These are phyloP conservation scores for Oscarella lobularis DNA, from an alignment of 37 sponge, comb jelly and placozoan species.

Conservation along the genomic window DNA sequence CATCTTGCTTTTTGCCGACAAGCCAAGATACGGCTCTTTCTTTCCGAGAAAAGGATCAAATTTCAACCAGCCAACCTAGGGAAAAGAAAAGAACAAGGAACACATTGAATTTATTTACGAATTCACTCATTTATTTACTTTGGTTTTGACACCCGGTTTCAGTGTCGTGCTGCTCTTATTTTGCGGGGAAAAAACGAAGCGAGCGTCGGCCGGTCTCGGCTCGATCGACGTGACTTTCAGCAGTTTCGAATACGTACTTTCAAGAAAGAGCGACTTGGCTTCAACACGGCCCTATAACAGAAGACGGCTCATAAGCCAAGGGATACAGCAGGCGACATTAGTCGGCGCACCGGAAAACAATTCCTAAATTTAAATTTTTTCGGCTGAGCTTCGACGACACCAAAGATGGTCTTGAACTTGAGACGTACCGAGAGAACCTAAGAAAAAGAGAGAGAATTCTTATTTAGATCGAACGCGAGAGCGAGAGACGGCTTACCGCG, in stretches of 20 bases:
- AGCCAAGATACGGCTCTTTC: too few species aligned
- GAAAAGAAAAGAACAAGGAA: not conserved
- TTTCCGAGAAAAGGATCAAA: not conserved
- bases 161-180: too few species aligned
- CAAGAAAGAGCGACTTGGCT: not conserved
- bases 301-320: not conserved
- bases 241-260: constrained; percentile 1
- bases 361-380: constrained; percentile 16
- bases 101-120: not conserved
- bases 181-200: too few species aligned
- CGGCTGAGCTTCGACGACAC: constrained; percentile 25
- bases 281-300: not conserved
- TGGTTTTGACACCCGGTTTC: too few species aligned
- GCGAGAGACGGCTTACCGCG: too few species aligned
- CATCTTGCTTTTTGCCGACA: too few species aligned
- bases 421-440: constrained; percentile 29
- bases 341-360: constrained; percentile 32
- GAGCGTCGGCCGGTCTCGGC: too few species aligned
- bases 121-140: too few species aligned
- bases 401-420: constrained; percentile 31
- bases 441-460: not conserved
- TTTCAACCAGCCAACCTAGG: not conserved
- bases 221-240: too few species aligned
- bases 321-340: not conserved
- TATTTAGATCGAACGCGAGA: too few species aligned